A percentile compares a stretch with the other conserved stretches of the same genome.
These are phyloP conservation scores for Epinephelus moara DNA, from an alignment of 2,113 vertebrate species.

Conservation along the genomic window DNA sequence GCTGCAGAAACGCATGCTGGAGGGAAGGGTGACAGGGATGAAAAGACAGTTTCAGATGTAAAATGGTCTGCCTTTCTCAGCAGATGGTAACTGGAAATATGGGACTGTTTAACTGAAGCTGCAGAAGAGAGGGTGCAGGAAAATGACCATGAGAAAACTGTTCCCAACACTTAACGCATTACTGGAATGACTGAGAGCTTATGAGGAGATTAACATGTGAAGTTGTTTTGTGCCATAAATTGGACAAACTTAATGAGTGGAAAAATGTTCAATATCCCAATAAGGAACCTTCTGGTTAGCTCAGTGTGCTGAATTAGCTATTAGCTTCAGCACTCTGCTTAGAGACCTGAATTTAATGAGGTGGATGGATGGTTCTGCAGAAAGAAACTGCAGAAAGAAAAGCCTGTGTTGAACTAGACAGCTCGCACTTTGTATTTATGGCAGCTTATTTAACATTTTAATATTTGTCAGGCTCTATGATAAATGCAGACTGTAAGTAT, in stretches of 20 bases:
- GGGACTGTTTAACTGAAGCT: not conserved
- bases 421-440: not conserved
- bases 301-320: not conserved
- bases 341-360: not conserved
- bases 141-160: not conserved
- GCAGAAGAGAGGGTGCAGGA: not conserved
- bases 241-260: not conserved
- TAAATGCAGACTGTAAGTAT: not conserved
- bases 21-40: not conserved
- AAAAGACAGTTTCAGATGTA: not conserved
- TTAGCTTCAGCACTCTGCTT: not conserved
- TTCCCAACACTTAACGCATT: not conserved
- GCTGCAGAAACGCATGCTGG: slow-evolving; percentile 90
- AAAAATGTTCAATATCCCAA: not conserved
- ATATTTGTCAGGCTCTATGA: not conserved
- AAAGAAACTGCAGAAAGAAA: not conserved
- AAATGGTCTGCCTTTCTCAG: too few species aligned
- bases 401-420: too few species aligned
- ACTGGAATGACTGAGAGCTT: not conserved
- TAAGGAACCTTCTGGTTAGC: not conserved
- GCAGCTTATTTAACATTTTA: not conserved
- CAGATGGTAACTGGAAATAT: too few species aligned
- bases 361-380: not conserved
- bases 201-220: not conserved
- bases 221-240: not conserved